A percentile compares a stretch with the other conserved stretches of the same genome.
Conservation (phyloP, 2,888 invertebrate genomes). For the Trichacis sp. region DNA sequence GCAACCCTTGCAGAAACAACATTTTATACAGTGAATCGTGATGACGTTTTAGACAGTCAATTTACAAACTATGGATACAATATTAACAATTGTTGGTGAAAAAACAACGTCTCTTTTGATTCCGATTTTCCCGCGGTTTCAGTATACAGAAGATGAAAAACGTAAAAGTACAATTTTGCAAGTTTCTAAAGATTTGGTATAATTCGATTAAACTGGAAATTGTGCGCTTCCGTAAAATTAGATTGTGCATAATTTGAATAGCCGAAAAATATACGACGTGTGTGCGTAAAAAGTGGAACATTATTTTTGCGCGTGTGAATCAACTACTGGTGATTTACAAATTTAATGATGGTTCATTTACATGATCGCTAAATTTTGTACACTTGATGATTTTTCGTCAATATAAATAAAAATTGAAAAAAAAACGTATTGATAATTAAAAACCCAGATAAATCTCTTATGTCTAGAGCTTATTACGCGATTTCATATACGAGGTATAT, state of each 20-base stretch:
- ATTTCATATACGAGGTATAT: constrained; percentile 28
- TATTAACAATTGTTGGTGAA: background rate
- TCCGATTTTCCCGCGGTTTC: too few species aligned
- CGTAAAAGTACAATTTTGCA: too few species aligned
- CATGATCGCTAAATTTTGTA: constrained; percentile 23
- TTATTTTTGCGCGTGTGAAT: constrained; percentile 16
- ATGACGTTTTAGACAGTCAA: background rate
- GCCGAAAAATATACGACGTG: constrained; percentile 9
- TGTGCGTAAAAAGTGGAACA: constrained; percentile 13
- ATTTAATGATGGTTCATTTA: constrained; percentile 14
- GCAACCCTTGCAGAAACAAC: background rate
- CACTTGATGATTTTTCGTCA: constrained; percentile 17
- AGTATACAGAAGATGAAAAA: too few species aligned
- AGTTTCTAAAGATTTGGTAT: constrained; percentile 34
- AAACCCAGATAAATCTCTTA: background rate
- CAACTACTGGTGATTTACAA: constrained; percentile 3
- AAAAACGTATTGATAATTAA: background rate
- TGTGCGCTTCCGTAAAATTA: constrained; percentile 40
- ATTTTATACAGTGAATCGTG: constrained; percentile 1
- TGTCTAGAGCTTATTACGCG: constrained; percentile 9
- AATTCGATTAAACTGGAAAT: constrained; percentile 31
- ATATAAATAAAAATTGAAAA: background rate
- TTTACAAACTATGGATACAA: constrained; percentile 2
- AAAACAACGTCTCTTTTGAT: background rate
- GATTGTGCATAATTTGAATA: constrained; percentile 30